phyloP scores from a whole-genome alignment of 2,888 invertebrate genomes.

The Amiota mariae region DNA sequence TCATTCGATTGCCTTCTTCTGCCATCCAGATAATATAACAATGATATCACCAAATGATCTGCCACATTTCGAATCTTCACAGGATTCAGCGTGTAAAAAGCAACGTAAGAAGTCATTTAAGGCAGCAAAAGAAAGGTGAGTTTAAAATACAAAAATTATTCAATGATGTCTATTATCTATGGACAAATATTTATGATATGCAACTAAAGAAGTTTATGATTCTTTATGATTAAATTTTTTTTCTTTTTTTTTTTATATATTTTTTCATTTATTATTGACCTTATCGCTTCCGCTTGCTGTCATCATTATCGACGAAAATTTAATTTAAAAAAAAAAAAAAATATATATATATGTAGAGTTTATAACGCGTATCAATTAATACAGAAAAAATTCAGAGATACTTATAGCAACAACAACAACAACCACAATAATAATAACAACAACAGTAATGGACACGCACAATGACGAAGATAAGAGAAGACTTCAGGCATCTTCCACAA shows the following conservation, averaged over 20 bases:
- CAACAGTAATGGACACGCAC: slow-evolving; percentile 55
- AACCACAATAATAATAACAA: slow-evolving; percentile 67
- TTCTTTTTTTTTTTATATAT: slow-evolving; percentile 62
- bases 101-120: slow-evolving; percentile 73
- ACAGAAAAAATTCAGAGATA: slow-evolving; percentile 82
- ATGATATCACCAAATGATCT: slow-evolving; percentile 73
- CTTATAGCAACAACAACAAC: slow-evolving; percentile 77
- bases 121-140: slow-evolving; percentile 73
- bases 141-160: too few relatives aligned
- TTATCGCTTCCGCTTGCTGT: slow-evolving; percentile 32
- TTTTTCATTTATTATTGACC: slow-evolving; percentile 51
- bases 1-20: slow-evolving; percentile 86
- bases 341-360: slow-evolving; percentile 76
- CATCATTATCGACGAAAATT: too few relatives aligned
- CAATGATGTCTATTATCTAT: too few relatives aligned
- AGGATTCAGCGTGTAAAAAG: slow-evolving; percentile 67
- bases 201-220: background rate
- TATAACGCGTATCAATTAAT: slow-evolving; percentile 82
- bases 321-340: too few relatives aligned
- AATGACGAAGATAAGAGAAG: slow-evolving; percentile 46
- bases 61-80: slow-evolving; percentile 63
- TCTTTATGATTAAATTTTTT: background rate
- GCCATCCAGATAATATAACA: slow-evolving; percentile 78
- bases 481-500: slow-evolving; percentile 25
- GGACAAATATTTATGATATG: background rate